These are phyloP conservation scores for Notothenia rossii DNA, from an alignment of 2,113 vertebrate genomes.

Conservation along the genomic window DNA sequence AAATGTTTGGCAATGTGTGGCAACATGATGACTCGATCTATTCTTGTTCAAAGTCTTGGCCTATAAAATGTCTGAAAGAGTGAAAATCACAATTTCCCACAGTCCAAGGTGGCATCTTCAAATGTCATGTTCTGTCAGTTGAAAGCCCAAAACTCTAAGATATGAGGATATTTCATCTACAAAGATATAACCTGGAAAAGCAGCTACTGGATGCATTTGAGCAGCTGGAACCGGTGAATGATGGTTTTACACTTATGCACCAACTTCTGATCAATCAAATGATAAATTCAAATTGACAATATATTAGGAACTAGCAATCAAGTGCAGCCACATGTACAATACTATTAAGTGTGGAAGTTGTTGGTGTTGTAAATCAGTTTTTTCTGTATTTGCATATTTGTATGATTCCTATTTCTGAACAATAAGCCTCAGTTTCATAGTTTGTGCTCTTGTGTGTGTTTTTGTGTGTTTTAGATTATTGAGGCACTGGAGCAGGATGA, in stretches of 20 bases:
- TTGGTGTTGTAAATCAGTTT: background rate
- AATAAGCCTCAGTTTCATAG: conserved; percentile 22
- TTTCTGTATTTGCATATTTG: background rate
- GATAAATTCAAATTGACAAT: too few species aligned
- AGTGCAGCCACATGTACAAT: background rate
- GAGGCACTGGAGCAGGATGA: conserved; percentile 94
- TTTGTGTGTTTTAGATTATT: conserved; percentile 85
- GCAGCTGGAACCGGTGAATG: too few species aligned
- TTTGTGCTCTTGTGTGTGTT: conserved; percentile 21
- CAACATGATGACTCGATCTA: background rate
- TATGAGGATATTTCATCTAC: too few species aligned
- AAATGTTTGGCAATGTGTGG: too few species aligned
- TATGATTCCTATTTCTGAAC: conserved; percentile 1
- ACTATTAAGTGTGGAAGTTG: background rate
- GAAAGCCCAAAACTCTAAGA: too few species aligned
- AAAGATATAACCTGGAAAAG: too few species aligned
- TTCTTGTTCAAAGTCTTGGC: background rate
- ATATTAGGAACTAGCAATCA: too few species aligned
- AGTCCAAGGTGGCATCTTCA: too few species aligned
- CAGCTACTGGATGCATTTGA: too few species aligned
- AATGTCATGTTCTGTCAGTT: too few species aligned
- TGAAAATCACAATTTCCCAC: background rate
- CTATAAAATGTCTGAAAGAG: background rate
- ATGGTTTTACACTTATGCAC: background rate
- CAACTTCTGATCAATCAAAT: background rate